Evolutionary conservation across 2,888 invertebrate genomes (phyloP).

Genomic region (Anthoptus insignis): DNA sequence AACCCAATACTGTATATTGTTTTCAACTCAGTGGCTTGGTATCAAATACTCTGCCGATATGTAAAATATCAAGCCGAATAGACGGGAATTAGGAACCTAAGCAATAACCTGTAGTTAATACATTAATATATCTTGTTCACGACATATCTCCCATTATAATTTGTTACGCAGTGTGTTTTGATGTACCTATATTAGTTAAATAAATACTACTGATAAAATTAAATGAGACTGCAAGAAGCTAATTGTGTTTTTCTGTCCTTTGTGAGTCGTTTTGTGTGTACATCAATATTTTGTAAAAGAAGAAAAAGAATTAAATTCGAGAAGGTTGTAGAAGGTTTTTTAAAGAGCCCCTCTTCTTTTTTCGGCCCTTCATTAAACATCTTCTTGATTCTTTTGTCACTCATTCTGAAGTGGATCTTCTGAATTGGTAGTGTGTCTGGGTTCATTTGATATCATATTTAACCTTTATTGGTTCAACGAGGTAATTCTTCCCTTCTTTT

Average conservation of each 20-base stretch:
- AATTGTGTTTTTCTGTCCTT: slow-evolving; percentile 56
- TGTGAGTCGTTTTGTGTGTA: neutral
- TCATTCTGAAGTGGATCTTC: too few relatives aligned
- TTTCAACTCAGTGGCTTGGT: slow-evolving; percentile 41
- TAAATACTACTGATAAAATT: slow-evolving; percentile 75
- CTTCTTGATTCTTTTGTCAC: too few relatives aligned
- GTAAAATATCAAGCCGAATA: slow-evolving; percentile 50
- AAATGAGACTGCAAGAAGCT: slow-evolving; percentile 83
- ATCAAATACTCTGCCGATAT: slow-evolving; percentile 36
- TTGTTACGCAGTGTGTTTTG: slow-evolving; percentile 82
- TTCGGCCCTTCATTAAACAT: too few relatives aligned
- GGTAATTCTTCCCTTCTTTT: too few relatives aligned
- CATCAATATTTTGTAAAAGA: too few relatives aligned
- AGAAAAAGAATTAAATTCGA: too few relatives aligned
- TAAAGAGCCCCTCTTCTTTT: too few relatives aligned
- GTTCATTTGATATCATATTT: too few relatives aligned
- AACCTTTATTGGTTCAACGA: too few relatives aligned
- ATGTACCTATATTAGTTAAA: slow-evolving; percentile 81
- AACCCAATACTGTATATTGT: slow-evolving; percentile 54
- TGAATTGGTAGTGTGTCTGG: too few relatives aligned
- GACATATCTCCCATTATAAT: slow-evolving; percentile 81
- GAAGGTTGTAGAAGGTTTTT: too few relatives aligned
- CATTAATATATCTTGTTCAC: slow-evolving; percentile 68
- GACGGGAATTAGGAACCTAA: slow-evolving; percentile 51
- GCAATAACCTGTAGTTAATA: slow-evolving; percentile 64